phyloP scores from a whole-genome alignment of 2,113 vertebrate species.

The Platysteira castanea region DNA sequence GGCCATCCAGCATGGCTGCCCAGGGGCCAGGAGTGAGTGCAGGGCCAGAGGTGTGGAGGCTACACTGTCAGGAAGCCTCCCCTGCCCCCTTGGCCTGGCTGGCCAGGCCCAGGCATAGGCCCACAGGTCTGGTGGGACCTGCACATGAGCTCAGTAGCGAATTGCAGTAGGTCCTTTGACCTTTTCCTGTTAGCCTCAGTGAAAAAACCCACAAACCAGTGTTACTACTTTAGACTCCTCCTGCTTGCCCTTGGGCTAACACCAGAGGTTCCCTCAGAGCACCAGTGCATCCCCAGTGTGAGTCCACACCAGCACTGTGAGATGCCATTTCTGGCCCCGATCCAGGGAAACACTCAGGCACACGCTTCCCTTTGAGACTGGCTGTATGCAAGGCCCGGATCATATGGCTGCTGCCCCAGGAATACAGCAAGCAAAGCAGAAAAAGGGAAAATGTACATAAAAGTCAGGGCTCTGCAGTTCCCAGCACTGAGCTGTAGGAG shows the following conservation, averaged over 20 bases:
- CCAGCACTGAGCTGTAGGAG: accelerated
- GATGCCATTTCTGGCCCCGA: not conserved
- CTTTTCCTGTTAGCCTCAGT: not conserved
- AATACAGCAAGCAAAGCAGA: not conserved
- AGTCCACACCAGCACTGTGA: accelerated
- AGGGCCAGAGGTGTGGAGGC: too few species aligned
- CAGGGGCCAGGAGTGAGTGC: accelerated
- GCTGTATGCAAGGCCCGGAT: not conserved
- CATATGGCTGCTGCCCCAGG: not conserved
- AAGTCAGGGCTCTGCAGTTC: not conserved
- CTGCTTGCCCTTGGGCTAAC: not conserved
- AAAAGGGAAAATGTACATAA: not conserved
- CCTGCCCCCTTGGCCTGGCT: accelerated
- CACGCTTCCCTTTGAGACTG: not conserved
- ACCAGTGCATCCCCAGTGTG: not conserved
- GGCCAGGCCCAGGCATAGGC: accelerated
- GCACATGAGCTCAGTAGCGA: accelerated
- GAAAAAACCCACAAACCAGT: not conserved
- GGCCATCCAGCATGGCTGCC: not conserved
- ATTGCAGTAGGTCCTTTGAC: not conserved
- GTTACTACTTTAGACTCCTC: not conserved
- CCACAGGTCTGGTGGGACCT: accelerated
- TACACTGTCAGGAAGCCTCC: accelerated
- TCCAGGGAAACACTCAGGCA: not conserved
- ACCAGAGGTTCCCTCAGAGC: not conserved